Base-by-base conservation (phyloP, 2,888 invertebrate genomes). In the Leucophora obtusa region DNA sequence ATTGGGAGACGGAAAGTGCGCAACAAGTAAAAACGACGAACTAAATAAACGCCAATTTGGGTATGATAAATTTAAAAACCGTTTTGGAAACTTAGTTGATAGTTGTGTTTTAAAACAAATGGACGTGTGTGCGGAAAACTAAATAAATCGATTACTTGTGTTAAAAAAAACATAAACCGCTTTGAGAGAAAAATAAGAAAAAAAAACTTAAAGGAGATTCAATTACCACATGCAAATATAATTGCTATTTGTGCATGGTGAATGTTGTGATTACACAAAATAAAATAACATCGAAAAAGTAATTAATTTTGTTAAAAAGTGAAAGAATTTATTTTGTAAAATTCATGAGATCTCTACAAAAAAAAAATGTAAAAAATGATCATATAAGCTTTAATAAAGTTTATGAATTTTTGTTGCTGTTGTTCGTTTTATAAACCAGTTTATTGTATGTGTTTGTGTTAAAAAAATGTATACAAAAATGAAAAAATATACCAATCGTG, bases 341-440 rank as follows among this genome's bases (percentile, higher is more conserved):
- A 79, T 51, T 51, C 14, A 51, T 59, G 51, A 10, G 35, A 15
- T 50, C 33, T 50, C 38, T 38, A 38, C 10, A 38, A 38, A 38
- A 11, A 1, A 38, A 38, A 35, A 51, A 58, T 51, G 38, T 59
- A 66, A 59, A 54, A 68, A 68, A 47, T 68, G 74, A 62, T 68
- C 54, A 47, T 66, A 35, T 75, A 74, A 47, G 43, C 21, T 53
- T 17, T 53, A 8, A 9, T 53, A 21, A 66, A 66, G 54, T 73
- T 69, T 65, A 65, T 72, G 76, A 81, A 81, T 81, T 70, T 68
- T 75, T 62, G 50, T 63, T 78, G 21, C 10, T 65, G 35, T 72
- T 72, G 35, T 72, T 72, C 51, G 51, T 73, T 73, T 81, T 69
- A 28, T 74, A 81, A 81, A 81, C 81, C 77, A 81, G 81, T 81